Base-by-base conservation (phyloP, 2,113 vertebrate species). In the Notiomystis cincta region DNA sequence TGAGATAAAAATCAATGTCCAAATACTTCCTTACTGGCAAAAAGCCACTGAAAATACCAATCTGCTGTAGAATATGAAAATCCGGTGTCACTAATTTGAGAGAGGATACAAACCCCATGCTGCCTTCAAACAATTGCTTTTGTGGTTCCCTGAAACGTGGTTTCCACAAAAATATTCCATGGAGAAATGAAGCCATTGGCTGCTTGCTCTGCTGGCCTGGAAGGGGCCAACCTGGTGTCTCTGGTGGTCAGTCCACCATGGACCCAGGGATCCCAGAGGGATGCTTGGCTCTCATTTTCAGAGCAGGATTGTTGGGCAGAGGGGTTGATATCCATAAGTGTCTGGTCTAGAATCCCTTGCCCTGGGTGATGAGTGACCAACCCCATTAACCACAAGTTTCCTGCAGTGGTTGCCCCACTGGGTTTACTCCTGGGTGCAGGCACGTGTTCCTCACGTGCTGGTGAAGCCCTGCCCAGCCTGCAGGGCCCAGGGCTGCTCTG, bases 361-460 rank as follows among this genome's bases (percentile, higher is more conserved):
- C n/a, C 40, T 0, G 18, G 57, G 23, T 4, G 3, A 5, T 1
- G 15, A 0, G 8, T 8, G 38, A 48, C 58, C 17, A 40, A 22
- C 7, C 24, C 6, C 1, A 4, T 3, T 2, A 10, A 11, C 14
- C 9, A 2, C 15, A 3, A 4, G 16, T 17, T 65, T 50, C n/a
- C 5, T 3, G 25, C 53, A 12, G 37, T 0, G 4, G 16, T 27
- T 6, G 25, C 14, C 15, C 14, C 20, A 0, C 12, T 0, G 3
- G 22, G 23, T 1, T 8, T 5, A 0, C 1, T 4, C 20, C 1
- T 15, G 9, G 2, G 5, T 11, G 9, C 15, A 2, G 3, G 1
- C 33, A 2, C 9, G 1, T 22, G 53, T 13, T 77, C 35, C 7
- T 27, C 24, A 0, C 1, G 5, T 0, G 19, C 31, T 37, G 8